phyloP scores from a whole-genome alignment of 2,113 vertebrate genomes.

The Apodemus speciosus region DNA sequence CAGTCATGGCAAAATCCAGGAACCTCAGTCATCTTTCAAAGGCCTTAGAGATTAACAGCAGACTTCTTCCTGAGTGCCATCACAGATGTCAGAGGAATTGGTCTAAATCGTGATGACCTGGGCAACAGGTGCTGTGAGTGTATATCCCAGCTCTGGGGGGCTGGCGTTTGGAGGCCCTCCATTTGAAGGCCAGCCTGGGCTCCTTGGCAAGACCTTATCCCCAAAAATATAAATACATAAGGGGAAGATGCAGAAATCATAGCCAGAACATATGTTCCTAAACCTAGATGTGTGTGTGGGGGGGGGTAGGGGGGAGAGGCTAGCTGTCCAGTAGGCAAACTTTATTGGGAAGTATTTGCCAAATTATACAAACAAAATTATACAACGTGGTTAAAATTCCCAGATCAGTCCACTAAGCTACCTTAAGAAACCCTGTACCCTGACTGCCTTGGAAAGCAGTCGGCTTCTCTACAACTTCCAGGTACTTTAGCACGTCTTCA shows the following conservation, averaged over 20 bases:
- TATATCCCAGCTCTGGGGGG: neutral
- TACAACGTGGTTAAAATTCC: neutral
- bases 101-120: neutral
- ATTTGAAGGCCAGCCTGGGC: neutral
- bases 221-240: neutral
- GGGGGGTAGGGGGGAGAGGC: fast-evolving
- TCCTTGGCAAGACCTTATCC: neutral
- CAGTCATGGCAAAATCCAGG: conserved; percentile 45
- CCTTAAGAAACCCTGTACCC: neutral
- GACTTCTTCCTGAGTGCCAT: conserved; percentile 27
- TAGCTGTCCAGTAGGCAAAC: neutral
- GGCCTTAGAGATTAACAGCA: neutral
- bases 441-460: neutral
- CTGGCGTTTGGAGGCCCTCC: neutral
- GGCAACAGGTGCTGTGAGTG: too few relatives aligned
- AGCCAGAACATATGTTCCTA: neutral
- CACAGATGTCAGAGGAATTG: neutral
- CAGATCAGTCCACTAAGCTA: neutral
- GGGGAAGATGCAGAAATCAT: neutral
- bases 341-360: neutral
- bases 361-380: neutral
- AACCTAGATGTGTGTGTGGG: neutral
- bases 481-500: neutral
- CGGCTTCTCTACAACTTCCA: neutral
- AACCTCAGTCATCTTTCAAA: conserved; percentile 6